Evolutionary conservation across 2,113 vertebrate genomes (phyloP).

Genomic region (Platycercus adscitus): DNA sequence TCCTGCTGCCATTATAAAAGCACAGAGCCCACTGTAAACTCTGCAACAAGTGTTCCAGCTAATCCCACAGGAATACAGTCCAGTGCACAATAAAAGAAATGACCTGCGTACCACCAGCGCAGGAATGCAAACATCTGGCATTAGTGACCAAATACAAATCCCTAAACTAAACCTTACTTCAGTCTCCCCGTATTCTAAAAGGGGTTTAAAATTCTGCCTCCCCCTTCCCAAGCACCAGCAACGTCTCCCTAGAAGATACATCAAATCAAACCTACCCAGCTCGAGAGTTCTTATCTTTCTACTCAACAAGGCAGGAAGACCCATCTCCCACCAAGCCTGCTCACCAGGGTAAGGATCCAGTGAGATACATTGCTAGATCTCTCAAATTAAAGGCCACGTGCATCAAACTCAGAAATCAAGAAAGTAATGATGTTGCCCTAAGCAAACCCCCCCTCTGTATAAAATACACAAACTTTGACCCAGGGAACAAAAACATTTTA

Average conservation of each 20-base stretch:
- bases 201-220: background rate
- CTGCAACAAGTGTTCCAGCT: background rate
- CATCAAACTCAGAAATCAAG: background rate
- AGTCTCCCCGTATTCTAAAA: background rate
- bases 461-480: background rate
- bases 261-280: background rate
- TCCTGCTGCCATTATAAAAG: background rate
- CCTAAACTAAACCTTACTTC: background rate
- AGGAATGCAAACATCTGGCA: background rate
- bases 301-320: background rate
- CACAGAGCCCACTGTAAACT: background rate
- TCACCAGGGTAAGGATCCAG: background rate
- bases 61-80: background rate
- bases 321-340: background rate
- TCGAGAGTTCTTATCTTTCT: background rate
- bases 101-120: accelerated
- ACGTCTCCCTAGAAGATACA: background rate
- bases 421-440: background rate
- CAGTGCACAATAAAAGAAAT: background rate
- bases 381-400: background rate
- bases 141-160: background rate
- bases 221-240: background rate
- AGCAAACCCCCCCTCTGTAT: background rate
- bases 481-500: background rate
- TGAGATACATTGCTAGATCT: background rate